These are phyloP conservation scores for Sisyra nigra DNA, from an alignment of 2,888 invertebrate genomes.

Conservation along the genomic window DNA sequence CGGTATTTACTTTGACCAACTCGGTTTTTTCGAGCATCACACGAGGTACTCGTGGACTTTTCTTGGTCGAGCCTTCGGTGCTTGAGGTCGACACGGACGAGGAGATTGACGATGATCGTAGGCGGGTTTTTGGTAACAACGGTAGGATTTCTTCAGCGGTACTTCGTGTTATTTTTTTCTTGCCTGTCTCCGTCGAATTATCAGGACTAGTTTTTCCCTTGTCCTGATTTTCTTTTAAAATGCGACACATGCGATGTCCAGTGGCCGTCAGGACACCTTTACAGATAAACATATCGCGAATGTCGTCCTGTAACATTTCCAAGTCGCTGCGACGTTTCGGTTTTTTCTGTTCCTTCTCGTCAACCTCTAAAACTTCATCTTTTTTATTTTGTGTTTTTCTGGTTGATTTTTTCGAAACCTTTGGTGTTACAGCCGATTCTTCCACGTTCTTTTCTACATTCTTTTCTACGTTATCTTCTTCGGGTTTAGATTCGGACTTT, in stretches of 20 bases:
- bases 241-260: slow-evolving; percentile 46
- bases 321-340: slow-evolving; percentile 33
- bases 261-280: slow-evolving; percentile 44
- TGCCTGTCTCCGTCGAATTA: slow-evolving; percentile 9
- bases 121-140: background rate
- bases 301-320: slow-evolving; percentile 47
- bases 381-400: slow-evolving; percentile 12
- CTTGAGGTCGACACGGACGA: no score
- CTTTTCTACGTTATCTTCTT: slow-evolving; percentile 10
- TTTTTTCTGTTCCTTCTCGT: slow-evolving; percentile 13
- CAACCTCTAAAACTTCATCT: slow-evolving; percentile 9
- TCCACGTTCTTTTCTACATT: slow-evolving; percentile 5
- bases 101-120: no score
- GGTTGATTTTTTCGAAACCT: slow-evolving; percentile 7
- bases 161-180: slow-evolving; percentile 9
- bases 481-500: slow-evolving; percentile 10
- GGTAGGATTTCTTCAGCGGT: slow-evolving; percentile 1
- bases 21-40: slow-evolving; percentile 18
- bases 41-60: slow-evolving; percentile 5
- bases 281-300: slow-evolving; percentile 51
- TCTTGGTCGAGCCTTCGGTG: background rate
- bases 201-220: background rate
- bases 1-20: slow-evolving; percentile 20
- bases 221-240: slow-evolving; percentile 28
- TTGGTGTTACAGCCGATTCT: background rate